A percentile compares a stretch with the other conserved stretches of the same genome.
These are phyloP conservation scores for Leptopilina drosophilae DNA, from an alignment of 2,888 invertebrate genomes.

Conservation along the genomic window DNA sequence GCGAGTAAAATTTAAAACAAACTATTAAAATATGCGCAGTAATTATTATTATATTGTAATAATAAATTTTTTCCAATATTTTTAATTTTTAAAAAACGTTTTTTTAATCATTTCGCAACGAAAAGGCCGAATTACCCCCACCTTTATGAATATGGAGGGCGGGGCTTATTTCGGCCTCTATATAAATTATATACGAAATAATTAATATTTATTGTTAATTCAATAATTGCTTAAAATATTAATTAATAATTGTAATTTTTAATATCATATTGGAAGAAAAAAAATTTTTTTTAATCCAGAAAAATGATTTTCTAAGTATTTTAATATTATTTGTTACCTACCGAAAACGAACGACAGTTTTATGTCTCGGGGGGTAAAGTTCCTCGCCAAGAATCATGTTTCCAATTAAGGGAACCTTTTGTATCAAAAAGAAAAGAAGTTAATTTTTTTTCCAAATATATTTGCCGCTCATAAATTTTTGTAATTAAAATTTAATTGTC, in stretches of 20 bases:
- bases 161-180: no score
- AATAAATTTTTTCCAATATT: background rate
- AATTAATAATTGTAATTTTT: no score
- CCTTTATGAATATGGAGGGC: no score
- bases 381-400: constrained; percentile 65
- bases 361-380: constrained; percentile 70
- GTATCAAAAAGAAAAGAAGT: background rate
- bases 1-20: constrained; percentile 11
- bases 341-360: constrained; percentile 71
- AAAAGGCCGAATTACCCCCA: background rate
- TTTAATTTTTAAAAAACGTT: background rate
- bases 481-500: no score
- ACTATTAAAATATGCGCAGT: background rate
- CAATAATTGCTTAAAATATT: no score
- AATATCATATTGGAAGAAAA: no score
- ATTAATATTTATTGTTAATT: no score
- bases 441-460: background rate
- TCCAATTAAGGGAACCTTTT: constrained; percentile 2
- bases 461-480: background rate
- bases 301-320: background rate
- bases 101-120: no score
- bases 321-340: constrained; percentile 57
- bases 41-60: background rate
- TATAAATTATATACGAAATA: no score
- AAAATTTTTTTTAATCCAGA: background rate